Evolutionary conservation across 64 coral and sea anemone species (phyloP).

Genomic region (Actinia tenebrosa): DNA sequence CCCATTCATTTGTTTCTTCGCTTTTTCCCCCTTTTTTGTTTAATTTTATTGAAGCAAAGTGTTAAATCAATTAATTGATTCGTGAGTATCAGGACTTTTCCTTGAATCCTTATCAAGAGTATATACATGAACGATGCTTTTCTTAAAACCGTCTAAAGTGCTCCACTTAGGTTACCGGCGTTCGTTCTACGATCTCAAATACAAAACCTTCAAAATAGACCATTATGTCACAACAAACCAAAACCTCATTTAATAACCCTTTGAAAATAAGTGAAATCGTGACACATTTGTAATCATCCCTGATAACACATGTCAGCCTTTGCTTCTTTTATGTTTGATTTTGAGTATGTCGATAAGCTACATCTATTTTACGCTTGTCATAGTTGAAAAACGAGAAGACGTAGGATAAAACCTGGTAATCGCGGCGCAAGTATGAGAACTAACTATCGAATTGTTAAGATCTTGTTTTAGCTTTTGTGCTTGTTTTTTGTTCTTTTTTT

Average conservation of each 20-base stretch:
- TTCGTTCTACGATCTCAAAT: not conserved
- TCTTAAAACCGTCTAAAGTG: not conserved
- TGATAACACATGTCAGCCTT: not conserved
- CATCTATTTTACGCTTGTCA: not conserved
- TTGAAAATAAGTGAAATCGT: not conserved
- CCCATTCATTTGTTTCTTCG: not conserved
- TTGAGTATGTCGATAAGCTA: not conserved
- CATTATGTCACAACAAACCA: not conserved
- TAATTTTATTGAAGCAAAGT: not conserved
- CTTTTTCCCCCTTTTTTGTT: not conserved
- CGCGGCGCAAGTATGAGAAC: too few species aligned
- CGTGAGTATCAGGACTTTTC: not conserved
- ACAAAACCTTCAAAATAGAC: not conserved
- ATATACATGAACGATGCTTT: not conserved
- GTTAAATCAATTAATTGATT: not conserved
- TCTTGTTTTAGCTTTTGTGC: too few species aligned
- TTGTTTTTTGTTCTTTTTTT: too few species aligned
- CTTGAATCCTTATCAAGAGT: not conserved
- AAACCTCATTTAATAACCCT: not conserved
- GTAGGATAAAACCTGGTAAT: too few species aligned
- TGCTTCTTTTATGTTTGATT: not conserved
- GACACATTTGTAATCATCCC: slow-evolving; percentile 2
- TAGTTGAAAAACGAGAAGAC: too few species aligned
- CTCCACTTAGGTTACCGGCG: not conserved
- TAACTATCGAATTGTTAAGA: too few species aligned